Percentiles rank a stretch among this genome's conserved stretches.
Evolutionary conservation across 1,140 invertebrate species (phyloP).

Genomic region (Aphidius gifuensis): DNA sequence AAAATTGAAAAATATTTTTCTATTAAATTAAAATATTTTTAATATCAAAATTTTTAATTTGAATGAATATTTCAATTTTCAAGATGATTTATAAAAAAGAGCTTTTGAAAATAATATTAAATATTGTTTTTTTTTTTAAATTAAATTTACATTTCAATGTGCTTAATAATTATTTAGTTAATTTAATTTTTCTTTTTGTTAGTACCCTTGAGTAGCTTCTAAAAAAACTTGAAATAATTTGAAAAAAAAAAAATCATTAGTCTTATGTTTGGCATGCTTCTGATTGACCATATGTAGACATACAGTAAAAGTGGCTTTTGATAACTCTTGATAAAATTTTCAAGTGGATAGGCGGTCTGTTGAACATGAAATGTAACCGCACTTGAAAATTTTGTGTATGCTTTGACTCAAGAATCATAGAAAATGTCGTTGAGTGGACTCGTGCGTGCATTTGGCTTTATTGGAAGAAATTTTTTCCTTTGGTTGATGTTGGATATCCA

Average conservation of each 20-base stretch:
- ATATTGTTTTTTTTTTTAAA: too few relatives aligned
- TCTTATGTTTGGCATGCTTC: too few relatives aligned
- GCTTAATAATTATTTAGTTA: too few relatives aligned
- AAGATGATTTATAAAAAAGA: too few relatives aligned
- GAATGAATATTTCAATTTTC: too few relatives aligned
- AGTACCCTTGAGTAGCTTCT: not conserved
- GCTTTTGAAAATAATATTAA: too few relatives aligned
- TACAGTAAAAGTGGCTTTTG: not conserved
- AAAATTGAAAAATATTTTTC: too few relatives aligned
- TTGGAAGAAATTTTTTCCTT: not conserved
- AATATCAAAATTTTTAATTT: too few relatives aligned
- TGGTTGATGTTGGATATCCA: conserved; percentile 4
- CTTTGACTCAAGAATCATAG: conserved; percentile 7
- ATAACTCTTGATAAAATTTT: conserved; percentile 9
- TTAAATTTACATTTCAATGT: too few relatives aligned
- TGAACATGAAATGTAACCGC: conserved; percentile 18
- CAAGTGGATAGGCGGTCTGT: conserved; percentile 23
- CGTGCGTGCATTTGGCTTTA: not conserved
- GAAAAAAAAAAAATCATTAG: too few relatives aligned
- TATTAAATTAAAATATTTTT: too few relatives aligned
- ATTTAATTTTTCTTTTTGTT: not conserved
- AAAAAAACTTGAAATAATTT: not conserved
- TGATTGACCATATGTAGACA: not conserved
- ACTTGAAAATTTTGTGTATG: conserved; percentile 1
- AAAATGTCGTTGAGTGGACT: conserved; percentile 5